These are phyloP conservation scores for Podotricha telesiphe DNA, from an alignment of 2,888 invertebrate species.

Conservation along the genomic window DNA sequence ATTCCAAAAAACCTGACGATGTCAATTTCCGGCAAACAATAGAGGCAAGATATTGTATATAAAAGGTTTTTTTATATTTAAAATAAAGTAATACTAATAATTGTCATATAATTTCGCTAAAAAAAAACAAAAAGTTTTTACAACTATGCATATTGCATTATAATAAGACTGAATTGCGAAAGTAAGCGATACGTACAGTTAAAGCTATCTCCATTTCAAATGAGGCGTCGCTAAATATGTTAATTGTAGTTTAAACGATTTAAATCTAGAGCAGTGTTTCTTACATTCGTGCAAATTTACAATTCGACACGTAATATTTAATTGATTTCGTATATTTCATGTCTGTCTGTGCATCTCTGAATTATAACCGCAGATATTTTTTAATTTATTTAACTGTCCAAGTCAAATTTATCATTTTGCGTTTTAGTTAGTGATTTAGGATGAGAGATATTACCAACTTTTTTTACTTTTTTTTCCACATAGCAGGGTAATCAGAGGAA, in stretches of 20 bases:
- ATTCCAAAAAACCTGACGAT: too few species aligned
- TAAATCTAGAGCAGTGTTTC: slow-evolving; percentile 19
- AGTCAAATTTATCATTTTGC: too few species aligned
- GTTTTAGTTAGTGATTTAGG: too few species aligned
- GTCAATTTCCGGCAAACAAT: too few species aligned
- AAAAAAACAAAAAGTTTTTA: not conserved
- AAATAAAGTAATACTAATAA: too few species aligned
- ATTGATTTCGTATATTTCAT: not conserved
- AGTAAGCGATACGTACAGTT: slow-evolving; percentile 22
- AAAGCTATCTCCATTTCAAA: slow-evolving; percentile 22
- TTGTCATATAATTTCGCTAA: not conserved
- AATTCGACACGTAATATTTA: not conserved
- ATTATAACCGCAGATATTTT: not conserved
- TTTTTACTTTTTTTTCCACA: too few species aligned
- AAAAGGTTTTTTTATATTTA: too few species aligned
- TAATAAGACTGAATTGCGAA: slow-evolving; percentile 13
- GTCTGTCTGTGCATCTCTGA: not conserved
- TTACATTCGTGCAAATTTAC: slow-evolving; percentile 3
- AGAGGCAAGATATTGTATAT: too few species aligned
- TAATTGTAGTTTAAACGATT: slow-evolving; percentile 23
- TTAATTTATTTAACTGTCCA: not conserved
- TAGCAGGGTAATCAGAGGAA: too few species aligned
- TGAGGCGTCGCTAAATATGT: slow-evolving; percentile 20
- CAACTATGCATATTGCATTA: slow-evolving; percentile 8
- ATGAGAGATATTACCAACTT: too few species aligned